Evolutionary conservation across 2,888 invertebrate species (phyloP), one percentile per base, ranked within the genome.

Genomic region (Germaria angustata): DNA sequence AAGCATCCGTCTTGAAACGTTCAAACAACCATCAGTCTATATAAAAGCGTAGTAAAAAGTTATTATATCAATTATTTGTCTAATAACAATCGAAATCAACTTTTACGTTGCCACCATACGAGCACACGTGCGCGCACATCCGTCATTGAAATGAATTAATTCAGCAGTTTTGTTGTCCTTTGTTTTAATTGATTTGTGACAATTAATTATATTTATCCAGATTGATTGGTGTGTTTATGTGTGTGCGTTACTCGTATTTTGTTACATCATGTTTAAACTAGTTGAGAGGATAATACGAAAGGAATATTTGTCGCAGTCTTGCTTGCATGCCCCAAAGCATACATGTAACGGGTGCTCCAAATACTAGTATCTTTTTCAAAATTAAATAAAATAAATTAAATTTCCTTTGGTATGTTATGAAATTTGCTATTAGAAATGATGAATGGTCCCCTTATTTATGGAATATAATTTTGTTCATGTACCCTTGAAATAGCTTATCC

Each of bases 161-260:
- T 77, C 28, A 68, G 76, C 49, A 61, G 68, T 59, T 61, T 77
- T 77, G 59, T 77, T 68, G 51, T 61, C 51, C 32, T 61, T 59
- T 75, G 39, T 57, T 68, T 81, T 63, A 69, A 78, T 69, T 78
- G 57, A 78, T 78, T 68, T 78, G 57, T 51, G 68, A 61, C 77
- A 78, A 78, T 78, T 69, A 78, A 81, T 81, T 81, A 68, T 77
- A 71, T 81, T 79, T 81, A 73, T 73, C 46, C 68, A 63, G 81
- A 77, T 78, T 81, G 73, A 81, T 77, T 78, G 77, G 44, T 73
- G 15, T 63, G 55, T 41, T 22, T 20, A 24, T 46, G 44, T 28
- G 8, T 55, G 24, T 55, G n/a, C n/a, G n/a, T n/a, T n/a, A n/a
- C n/a, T n/a, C n/a, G n/a, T 55, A 17, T 28, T 41, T 28, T 59